These are phyloP conservation scores for Urocyon cinereoargenteus DNA, from an alignment of 2,797 vertebrate species.

Conservation along the genomic window DNA sequence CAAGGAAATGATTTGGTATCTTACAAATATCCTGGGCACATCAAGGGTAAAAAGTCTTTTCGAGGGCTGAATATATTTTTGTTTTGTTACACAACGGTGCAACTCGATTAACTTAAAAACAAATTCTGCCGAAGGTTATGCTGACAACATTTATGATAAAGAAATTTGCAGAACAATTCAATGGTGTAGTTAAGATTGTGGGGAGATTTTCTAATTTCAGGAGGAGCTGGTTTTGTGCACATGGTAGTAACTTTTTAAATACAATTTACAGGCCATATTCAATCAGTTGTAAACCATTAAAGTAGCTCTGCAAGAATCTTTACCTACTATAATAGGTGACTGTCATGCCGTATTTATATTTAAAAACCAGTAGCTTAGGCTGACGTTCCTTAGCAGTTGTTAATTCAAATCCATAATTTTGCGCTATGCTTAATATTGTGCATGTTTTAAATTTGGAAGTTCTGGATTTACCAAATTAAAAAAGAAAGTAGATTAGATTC, in stretches of 20 bases:
- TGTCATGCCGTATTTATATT: slow-evolving; percentile 26
- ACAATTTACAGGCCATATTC: neutral
- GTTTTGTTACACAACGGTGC: neutral
- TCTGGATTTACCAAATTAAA: slow-evolving; percentile 13
- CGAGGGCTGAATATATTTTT: neutral
- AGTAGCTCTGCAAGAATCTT: neutral
- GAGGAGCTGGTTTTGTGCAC: neutral
- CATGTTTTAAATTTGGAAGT: slow-evolving; percentile 34
- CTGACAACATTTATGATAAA: neutral
- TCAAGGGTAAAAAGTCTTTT: slow-evolving; percentile 40
- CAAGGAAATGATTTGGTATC: slow-evolving; percentile 16
- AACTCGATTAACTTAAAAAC: slow-evolving; percentile 35
- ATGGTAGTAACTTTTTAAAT: slow-evolving; percentile 31
- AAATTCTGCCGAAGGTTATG: neutral
- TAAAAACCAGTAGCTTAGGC: neutral
- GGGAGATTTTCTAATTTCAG: neutral
- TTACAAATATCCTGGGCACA: neutral
- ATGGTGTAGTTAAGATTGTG: neutral
- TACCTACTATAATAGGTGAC: neutral
- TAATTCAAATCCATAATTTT: slow-evolving; percentile 31
- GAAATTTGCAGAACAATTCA: neutral
- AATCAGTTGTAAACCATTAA: neutral
- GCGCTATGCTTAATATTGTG: neutral
- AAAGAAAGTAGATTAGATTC: slow-evolving; percentile 16
- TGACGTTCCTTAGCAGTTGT: neutral